Evolutionary conservation across 2,888 invertebrate species (phyloP), one percentile per base, ranked within the genome.

Genomic region (Hirtodrosophila alboralis): DNA sequence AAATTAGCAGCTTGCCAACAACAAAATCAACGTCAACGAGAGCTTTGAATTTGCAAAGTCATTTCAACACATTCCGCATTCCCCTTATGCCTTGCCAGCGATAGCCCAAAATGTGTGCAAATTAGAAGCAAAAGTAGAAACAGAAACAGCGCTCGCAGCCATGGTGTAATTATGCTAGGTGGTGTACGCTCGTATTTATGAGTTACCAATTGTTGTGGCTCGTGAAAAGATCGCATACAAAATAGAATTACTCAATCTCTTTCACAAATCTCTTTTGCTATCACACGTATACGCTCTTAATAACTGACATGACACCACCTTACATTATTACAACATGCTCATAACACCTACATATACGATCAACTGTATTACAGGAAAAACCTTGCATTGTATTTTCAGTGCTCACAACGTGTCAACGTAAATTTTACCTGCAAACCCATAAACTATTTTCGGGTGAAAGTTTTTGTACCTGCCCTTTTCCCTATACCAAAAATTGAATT

Each of bases 1-100:
- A 66, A 69, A 69, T 69, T 72, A 45, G 60, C 31, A 37, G 33
- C 44, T 48, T 49, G 49, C 26, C 44, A 45, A 54, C 61, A 18
- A 23, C 33, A 37, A 47, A 12, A 23, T 30, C 28, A 45, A 30
- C 44, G 13, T 18, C 30, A 31, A 41, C 27, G 54, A 37, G 40
- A 62, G 66, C 69, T 51, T 36, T 45, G 16, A 45, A 65, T 52
- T 69, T 73, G 77, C 81, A 60, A 73, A 80, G 81, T 78, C 84
- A 80, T 74, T n/a, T 54, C 54, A 38, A 33, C 23, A 53, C 12
- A 38, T 61, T 33, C 18, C 26, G 40, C 34, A 28, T 34, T 52
- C 23, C 36, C 18, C 18, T 26, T 36, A 36, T 18, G 1, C 14
- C 18, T 14, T 43, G 41, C 34, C 40, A 60, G 28, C 26, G 26